These are phyloP conservation scores for Channallabes apus DNA, from an alignment of 2,797 vertebrate species.

Conservation along the genomic window DNA sequence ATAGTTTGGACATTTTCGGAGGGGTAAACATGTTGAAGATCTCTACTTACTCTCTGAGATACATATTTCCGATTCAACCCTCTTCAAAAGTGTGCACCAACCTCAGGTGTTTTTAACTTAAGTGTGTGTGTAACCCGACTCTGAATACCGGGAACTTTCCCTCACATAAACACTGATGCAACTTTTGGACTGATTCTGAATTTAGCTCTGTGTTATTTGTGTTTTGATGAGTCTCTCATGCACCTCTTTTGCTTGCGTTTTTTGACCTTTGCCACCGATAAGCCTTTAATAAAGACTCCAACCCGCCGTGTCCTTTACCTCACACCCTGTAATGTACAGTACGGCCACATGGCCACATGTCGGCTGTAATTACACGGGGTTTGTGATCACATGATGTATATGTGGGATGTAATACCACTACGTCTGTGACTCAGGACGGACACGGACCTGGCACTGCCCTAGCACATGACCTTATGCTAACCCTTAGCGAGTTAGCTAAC, in stretches of 20 bases:
- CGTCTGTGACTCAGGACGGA: conserved; percentile 6
- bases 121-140: neutral
- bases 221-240: neutral
- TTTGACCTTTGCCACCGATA: neutral
- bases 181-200: neutral
- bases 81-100: neutral
- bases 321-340: conserved; percentile 10
- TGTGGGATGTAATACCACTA: neutral
- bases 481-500: neutral
- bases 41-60: neutral
- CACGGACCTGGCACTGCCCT: neutral
- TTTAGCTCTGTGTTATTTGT: neutral
- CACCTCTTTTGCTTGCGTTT: neutral
- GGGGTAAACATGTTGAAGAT: neutral
- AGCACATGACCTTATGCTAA: neutral
- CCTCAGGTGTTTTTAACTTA: too few relatives aligned
- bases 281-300: neutral
- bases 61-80: neutral
- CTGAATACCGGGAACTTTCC: neutral
- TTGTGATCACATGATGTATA: neutral
- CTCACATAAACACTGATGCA: neutral
- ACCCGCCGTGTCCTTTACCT: conserved; percentile 5
- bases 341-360: neutral
- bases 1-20: too few relatives aligned
- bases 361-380: conserved; percentile 9